Conservation (phyloP, 2,888 invertebrate genomes). For the Notodonta dromedarius region DNA sequence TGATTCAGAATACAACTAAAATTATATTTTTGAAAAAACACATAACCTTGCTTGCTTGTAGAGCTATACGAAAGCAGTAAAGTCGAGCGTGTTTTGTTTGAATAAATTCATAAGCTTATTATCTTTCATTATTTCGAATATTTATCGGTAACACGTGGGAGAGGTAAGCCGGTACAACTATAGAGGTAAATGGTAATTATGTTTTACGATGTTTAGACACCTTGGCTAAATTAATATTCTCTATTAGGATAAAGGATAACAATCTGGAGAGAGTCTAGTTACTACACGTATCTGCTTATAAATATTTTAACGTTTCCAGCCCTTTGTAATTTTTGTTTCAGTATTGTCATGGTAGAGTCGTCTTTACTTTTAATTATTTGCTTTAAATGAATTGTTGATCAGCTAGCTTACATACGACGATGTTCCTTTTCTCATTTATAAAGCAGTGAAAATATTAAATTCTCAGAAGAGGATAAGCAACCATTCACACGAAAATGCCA, state of each 20-base stretch:
- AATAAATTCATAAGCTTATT: conserved; percentile 33
- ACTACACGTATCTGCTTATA: not conserved
- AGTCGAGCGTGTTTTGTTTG: conserved; percentile 23
- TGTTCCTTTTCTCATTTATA: no score
- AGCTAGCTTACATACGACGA: no score
- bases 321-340: not conserved
- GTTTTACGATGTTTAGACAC: conserved; percentile 72
- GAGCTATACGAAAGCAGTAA: conserved; percentile 1
- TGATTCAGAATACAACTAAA: not conserved
- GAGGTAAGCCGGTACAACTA: conserved; percentile 48
- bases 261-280: not conserved
- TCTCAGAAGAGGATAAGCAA: no score
- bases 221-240: conserved; percentile 26
- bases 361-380: no score
- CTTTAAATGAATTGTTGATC: no score
- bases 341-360: no score
- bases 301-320: no score
- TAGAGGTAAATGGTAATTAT: conserved; percentile 31
- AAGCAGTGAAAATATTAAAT: not conserved
- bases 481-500: no score
- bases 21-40: not conserved
- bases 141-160: conserved; percentile 68
- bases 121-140: conserved; percentile 45
- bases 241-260: not conserved
- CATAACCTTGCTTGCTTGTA: not conserved